Evolutionary conservation across 2,888 invertebrate species (phyloP).

Genomic region (Dione juno): DNA sequence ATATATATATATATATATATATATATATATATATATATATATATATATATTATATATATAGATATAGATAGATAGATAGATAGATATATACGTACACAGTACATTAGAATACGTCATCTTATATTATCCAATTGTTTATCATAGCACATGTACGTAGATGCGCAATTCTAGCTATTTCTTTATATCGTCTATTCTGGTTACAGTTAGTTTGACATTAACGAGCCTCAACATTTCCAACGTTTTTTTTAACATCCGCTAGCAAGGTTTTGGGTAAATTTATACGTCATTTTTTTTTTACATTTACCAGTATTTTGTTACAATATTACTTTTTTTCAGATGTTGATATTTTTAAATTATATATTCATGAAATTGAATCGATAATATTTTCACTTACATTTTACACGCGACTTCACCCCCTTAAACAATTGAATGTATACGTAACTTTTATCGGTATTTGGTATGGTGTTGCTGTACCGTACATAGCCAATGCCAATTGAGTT

Average conservation of each 20-base stretch:
- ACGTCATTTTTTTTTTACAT: slow-evolving; percentile 15
- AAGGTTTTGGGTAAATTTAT: slow-evolving; percentile 3
- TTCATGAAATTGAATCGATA: too few species aligned
- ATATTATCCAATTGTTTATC: neutral
- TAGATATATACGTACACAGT: neutral
- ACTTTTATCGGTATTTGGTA: too few species aligned
- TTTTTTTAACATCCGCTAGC: slow-evolving; percentile 54
- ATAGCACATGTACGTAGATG: neutral
- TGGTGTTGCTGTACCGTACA: too few species aligned
- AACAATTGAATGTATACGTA: too few species aligned
- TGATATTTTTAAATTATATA: neutral
- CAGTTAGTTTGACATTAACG: slow-evolving; percentile 47
- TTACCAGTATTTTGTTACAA: neutral
- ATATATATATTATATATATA: too few species aligned
- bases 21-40: too few species aligned
- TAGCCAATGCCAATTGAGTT: too few species aligned
- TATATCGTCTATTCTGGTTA: slow-evolving; percentile 41
- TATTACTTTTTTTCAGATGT: neutral
- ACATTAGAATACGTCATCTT: neutral
- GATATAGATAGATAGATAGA: too few species aligned
- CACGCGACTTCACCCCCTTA: too few species aligned
- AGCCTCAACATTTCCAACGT: slow-evolving; percentile 50
- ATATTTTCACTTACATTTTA: too few species aligned
- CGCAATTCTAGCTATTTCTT: neutral
- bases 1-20: too few species aligned